phyloP scores from a whole-genome alignment of 2,888 invertebrate species.

The Zhuqinia jingwanae region DNA sequence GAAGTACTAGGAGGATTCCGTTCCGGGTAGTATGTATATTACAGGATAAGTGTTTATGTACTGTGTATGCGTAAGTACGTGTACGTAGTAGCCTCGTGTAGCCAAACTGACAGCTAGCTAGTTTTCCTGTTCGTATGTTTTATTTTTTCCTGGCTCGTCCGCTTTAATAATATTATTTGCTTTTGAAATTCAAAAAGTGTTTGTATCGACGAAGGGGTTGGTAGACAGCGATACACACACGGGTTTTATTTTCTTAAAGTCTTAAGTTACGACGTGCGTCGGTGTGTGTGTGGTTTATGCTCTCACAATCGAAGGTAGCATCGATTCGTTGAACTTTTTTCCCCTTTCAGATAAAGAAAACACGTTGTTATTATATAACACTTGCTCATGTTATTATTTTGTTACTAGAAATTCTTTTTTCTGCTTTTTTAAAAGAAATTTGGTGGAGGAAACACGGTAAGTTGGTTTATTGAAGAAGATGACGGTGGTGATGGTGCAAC shows the following conservation, averaged over 20 bases:
- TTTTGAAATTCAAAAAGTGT: slow-evolving; percentile 44
- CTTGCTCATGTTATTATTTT: slow-evolving; percentile 25
- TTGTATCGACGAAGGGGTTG: slow-evolving; percentile 43
- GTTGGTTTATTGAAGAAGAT: slow-evolving; percentile 10
- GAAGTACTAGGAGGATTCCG: not conserved
- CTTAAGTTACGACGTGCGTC: not conserved
- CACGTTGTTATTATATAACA: slow-evolving; percentile 38
- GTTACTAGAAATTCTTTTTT: not conserved
- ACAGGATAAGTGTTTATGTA: too few species aligned
- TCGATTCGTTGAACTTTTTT: not conserved
- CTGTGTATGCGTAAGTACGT: slow-evolving; percentile 15
- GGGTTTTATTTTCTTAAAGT: not conserved
- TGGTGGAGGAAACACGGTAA: not conserved
- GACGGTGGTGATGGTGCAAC: slow-evolving; percentile 11
- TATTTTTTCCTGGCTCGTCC: slow-evolving; percentile 3
- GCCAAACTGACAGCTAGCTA: slow-evolving; percentile 53
- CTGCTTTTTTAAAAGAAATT: not conserved
- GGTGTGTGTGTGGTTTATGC: not conserved
- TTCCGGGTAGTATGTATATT: not conserved
- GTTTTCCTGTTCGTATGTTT: slow-evolving; percentile 18
- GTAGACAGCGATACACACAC: not conserved
- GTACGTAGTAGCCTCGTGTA: too few species aligned
- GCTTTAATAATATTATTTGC: slow-evolving; percentile 48
- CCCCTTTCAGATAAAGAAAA: not conserved
- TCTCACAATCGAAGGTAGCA: not conserved